Base-by-base conservation (phyloP, 2,888 invertebrate species). In the Hydroisotoma schaefferi region DNA sequence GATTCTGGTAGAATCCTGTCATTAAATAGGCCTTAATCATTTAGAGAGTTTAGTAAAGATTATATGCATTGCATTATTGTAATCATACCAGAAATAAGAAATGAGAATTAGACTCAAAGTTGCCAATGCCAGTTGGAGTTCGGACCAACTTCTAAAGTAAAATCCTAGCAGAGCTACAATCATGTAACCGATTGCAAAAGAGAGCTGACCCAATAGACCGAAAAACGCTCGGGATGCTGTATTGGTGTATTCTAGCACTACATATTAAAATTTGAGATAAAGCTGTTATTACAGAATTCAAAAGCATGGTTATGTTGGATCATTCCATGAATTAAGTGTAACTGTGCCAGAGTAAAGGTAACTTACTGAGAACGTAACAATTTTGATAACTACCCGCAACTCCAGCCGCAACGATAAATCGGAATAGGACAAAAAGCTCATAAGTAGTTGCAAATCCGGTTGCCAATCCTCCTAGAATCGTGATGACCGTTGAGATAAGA, bases 351-450 rank as follows among this genome's bases (percentile, higher is more conserved):
- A n/a, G 6, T 28, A 51, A 51, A 28, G 44, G 44, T 27, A 33
- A 40, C 61, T 64, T 66, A 69, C 70, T 44, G 22, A 71, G 49
- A 33, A 69, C 67, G 52, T 59, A 69, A 47, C 63, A 65, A 49
- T 71, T 71, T 58, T 71, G 71, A 57, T 65, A 71, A 15, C 65
- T 66, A 22, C 69, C 71, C 5, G 66, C 64, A n/a, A 63, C 67
- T 22, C 71, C 71, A 37, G 65, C 64, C n/a, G 69, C 71, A 8
- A 69, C 57, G 22, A 71, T 57, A 48, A 69, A 69, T n/a, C 71
- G 59, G 52, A 59, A 62, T 6, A 69, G 20, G 20, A 68, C 61
- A 22, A 71, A 58, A 2, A 38, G 29, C 47, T 59, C 55, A 54
- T 68, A 71, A 5, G 63, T 54, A 1, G 57, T 47, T 0, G 69